Evolutionary conservation across 1,140 invertebrate genomes (phyloP), one percentile per base, ranked within the genome.

Genomic region (Nasonia longicornis): DNA sequence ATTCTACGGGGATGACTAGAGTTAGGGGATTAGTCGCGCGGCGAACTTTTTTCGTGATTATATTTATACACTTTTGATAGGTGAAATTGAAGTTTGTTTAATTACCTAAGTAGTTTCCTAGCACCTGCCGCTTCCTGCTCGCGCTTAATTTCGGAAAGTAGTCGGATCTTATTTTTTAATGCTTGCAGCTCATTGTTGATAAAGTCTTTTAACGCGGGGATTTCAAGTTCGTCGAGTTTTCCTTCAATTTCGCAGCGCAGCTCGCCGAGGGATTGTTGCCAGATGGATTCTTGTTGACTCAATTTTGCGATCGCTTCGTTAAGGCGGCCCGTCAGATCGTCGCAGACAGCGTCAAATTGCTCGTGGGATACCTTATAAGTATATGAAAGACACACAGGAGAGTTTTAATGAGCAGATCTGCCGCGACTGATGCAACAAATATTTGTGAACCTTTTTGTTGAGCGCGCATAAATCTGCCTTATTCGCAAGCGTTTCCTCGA

Each of bases 101-200:
- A 42, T 82, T 88, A 93, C 92, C 89, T 93, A 14, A 95, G 85
- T 3, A 94, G 84, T 85, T 92, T 94, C 81, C 93, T 94, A 0
- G 94, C 93, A 2, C 94, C 95, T 8, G 94, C 95, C 1, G 95
- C 95, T 81, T 95, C 94, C 3, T 91, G 92, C 29, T 95, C 94
- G 26, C 92, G 88, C 52, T 92, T 91, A 45, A 93, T 82, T 2
- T 90, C 89, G 0, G 91, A 88, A 81, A 95, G 88, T 58, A 89
- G 86, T 81, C 93, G 94, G 20, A 96, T 84, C 22, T 93, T 93
- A 2, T 94, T 93, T 83, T 95, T 93, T 3, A 95, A 87, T 11
- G 89, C 87, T 12, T 92, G 91, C 20, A 96, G 87, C 81, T 94
- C 93, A 72, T 87, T 90, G 79, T 94, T 93, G 75, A 95, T 92